Percentiles rank a stretch among this genome's conserved stretches.
These are phyloP conservation scores for Huso huso DNA, from an alignment of 2,797 vertebrate genomes.

Conservation along the genomic window DNA sequence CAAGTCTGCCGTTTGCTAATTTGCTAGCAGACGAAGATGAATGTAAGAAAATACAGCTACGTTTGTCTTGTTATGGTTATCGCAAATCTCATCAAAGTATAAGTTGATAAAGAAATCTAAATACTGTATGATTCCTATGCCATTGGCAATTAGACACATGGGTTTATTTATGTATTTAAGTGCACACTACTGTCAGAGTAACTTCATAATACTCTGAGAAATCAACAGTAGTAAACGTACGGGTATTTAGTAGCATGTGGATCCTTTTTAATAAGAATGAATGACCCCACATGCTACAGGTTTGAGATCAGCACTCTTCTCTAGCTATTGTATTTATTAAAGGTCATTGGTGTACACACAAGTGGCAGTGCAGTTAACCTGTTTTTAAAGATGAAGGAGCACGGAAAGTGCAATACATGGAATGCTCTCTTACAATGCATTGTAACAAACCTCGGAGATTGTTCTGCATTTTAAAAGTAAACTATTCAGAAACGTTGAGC, in stretches of 20 bases:
- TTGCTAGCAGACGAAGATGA: slow-evolving; percentile 17
- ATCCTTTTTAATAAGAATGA: too few relatives aligned
- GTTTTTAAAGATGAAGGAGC: slow-evolving; percentile 10
- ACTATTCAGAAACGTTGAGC: neutral
- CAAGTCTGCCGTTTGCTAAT: slow-evolving; percentile 21
- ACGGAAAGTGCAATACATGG: too few relatives aligned
- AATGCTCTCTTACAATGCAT: neutral
- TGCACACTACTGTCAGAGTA: neutral
- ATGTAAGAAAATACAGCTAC: neutral
- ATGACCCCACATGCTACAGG: too few relatives aligned
- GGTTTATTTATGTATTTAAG: neutral
- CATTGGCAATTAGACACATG: neutral
- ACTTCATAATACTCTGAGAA: neutral
- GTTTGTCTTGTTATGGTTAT: slow-evolving; percentile 23
- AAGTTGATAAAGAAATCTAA: neutral
- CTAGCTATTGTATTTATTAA: too few relatives aligned
- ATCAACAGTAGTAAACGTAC: neutral
- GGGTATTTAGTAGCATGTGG: neutral
- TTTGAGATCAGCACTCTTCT: too few relatives aligned
- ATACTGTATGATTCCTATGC: neutral
- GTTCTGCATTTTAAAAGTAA: too few relatives aligned
- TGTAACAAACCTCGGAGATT: too few relatives aligned
- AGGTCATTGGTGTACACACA: neutral
- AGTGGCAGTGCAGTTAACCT: neutral
- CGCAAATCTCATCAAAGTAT: neutral